Percentiles rank a stretch among this genome's conserved stretches.
phyloP scores from a whole-genome alignment of 2,113 vertebrate species.

The Grus americana region DNA sequence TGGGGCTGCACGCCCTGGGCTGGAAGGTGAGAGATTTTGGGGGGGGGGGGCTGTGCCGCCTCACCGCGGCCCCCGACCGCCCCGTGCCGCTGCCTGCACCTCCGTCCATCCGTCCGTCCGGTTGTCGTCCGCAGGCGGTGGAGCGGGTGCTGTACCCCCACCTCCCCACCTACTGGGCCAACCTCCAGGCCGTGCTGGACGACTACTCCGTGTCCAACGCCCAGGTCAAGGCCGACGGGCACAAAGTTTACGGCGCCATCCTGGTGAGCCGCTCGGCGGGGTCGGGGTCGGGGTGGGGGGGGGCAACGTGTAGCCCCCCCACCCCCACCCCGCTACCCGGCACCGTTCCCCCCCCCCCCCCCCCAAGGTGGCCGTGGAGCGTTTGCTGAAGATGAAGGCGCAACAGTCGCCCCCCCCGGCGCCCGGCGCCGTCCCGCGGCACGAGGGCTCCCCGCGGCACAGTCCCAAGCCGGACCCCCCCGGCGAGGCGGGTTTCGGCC shows the following conservation, averaged over 20 bases:
- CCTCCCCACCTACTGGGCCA: conserved; percentile 91
- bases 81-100: too few relatives aligned
- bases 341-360: too few relatives aligned
- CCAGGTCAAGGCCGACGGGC: conserved; percentile 92
- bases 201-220: conserved; percentile 93
- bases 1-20: too few relatives aligned
- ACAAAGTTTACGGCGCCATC: conserved; percentile 94
- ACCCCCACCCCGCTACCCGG: too few relatives aligned
- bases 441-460: conserved; percentile 76
- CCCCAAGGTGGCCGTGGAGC: conserved; percentile 88
- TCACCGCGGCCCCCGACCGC: too few relatives aligned
- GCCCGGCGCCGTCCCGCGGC: not conserved
- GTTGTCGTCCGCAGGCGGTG: conserved; percentile 77
- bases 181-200: conserved; percentile 89
- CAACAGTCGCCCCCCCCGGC: conserved; percentile 58
- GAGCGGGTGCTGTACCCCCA: conserved; percentile 90
- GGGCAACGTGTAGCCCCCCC: not conserved
- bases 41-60: too few relatives aligned
- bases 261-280: conserved; percentile 69
- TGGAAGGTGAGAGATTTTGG: not conserved
- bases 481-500: conserved; percentile 71
- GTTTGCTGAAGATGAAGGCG: conserved; percentile 90
- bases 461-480: conserved; percentile 79
- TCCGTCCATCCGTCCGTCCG: not conserved
- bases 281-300: too few relatives aligned